Evolutionary conservation across 2,797 vertebrate genomes (phyloP), one percentile per base, ranked within the genome.

Genomic region (Sparidentex hasta): DNA sequence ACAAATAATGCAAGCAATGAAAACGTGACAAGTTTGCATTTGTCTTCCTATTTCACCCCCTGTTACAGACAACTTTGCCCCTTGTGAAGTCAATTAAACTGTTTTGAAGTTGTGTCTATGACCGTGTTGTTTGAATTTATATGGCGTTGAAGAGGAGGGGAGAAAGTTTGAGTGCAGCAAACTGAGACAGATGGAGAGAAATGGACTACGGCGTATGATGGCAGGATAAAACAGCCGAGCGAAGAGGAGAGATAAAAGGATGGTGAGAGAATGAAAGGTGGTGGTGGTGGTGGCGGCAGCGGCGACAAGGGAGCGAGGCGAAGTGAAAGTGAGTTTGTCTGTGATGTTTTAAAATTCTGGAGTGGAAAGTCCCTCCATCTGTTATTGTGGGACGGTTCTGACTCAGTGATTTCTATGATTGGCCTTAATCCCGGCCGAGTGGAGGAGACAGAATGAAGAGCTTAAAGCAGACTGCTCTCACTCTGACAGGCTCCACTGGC

Each of bases 281-380:
- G 83, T 58, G 80, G 75, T 0, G 50, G 6, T 29, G 51, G 50
- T 33, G 51, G 50, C 13, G 52, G 52, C 9, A 29, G 29, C 46
- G 51, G 50, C 13, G 52, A 48, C 9, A 20, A 76, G 82, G 65
- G 70, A 72, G 75, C 33, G 50, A 80, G 66, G 84, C 67, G 48
- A 55, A 86, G 66, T 65, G 81, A 92, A 81, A 89, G 79, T 82
- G 86, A 90, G 87, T 92, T 92, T 90, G 87, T 89, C 89, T 87
- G 87, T 89, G 90, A 91, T 91, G 90, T 92, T 94, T 95, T 90
- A 90, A 93, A 94, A 93, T 94, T 95, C 92, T 92, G 82, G 87
- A 91, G 50, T 87, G 89, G 20, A 33, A 89, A 90, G 90, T 83
- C 71, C 90, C 91, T 90, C 93, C 90, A 93, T 95, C 93, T 90